These are phyloP conservation scores for Cirrhinus molitorella DNA, from an alignment of 2,797 vertebrate species.

Conservation along the genomic window DNA sequence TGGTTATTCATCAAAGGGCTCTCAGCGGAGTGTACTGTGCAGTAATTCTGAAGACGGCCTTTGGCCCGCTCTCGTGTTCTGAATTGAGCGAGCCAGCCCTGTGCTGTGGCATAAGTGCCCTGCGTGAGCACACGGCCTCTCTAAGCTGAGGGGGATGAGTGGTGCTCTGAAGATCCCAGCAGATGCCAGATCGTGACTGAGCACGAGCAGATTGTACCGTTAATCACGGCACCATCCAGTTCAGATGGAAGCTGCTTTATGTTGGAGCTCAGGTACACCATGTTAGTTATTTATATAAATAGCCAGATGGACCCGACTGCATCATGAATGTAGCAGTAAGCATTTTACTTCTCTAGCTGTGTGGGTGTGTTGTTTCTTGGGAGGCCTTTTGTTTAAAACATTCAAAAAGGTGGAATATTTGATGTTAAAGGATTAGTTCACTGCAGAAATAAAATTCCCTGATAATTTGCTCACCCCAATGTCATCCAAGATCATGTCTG, in stretches of 20 bases:
- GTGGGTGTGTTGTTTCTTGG: neutral
- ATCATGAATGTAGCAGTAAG: neutral
- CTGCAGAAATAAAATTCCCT: too few species aligned
- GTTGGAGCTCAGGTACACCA: conserved; percentile 25
- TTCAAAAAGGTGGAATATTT: neutral
- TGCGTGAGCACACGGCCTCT: conserved; percentile 27
- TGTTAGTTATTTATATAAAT: neutral
- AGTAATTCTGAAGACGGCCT: conserved; percentile 43
- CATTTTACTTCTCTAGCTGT: neutral
- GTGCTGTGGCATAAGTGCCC: conserved; percentile 43
- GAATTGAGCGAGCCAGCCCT: conserved; percentile 20
- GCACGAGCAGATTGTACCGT: conserved; percentile 31
- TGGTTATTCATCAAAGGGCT: conserved; percentile 52
- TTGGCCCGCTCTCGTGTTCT: conserved; percentile 39
- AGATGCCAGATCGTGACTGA: conserved; percentile 44
- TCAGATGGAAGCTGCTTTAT: conserved; percentile 4
- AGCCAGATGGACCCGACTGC: neutral
- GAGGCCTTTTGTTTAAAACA: neutral
- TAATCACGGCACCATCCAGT: conserved; percentile 9
- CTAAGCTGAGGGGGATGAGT: conserved; percentile 49
- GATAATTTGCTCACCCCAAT: too few species aligned
- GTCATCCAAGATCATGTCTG: too few species aligned
- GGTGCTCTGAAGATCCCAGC: conserved; percentile 38
- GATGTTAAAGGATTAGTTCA: neutral
- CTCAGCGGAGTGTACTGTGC: conserved; percentile 19